phyloP scores from a whole-genome alignment of 2,113 vertebrate genomes.

The Rhombomys opimus region DNA sequence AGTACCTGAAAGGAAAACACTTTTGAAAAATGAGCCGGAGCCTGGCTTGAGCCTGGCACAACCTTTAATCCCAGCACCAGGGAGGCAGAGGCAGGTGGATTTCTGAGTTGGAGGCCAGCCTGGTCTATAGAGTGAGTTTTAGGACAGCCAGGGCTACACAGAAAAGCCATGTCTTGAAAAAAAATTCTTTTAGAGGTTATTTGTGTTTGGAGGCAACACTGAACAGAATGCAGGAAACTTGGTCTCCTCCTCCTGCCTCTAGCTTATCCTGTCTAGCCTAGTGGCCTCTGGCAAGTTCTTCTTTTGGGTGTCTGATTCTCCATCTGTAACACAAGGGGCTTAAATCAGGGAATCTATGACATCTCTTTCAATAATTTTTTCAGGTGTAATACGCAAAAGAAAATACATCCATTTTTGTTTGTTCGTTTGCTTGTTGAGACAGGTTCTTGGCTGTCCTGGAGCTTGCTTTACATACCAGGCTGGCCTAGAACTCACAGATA shows the following conservation, averaged over 20 bases:
- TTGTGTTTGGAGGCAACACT: conserved; percentile 29
- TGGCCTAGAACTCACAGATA: background rate
- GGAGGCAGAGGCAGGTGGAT: background rate
- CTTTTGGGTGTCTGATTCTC: background rate
- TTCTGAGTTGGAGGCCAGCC: background rate
- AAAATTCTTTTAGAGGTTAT: conserved; percentile 25
- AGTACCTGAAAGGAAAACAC: background rate
- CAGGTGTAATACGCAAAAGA: background rate
- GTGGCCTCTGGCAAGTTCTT: background rate
- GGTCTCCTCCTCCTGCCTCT: background rate
- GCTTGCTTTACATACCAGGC: background rate
- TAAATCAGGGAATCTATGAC: background rate
- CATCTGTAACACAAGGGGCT: background rate
- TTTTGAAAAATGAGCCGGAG: background rate
- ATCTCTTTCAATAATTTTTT: background rate
- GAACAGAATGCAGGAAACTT: background rate
- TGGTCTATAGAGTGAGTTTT: background rate
- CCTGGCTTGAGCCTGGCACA: background rate
- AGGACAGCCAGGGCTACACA: background rate
- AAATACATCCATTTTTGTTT: background rate
- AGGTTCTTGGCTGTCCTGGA: background rate
- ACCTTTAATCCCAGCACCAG: background rate
- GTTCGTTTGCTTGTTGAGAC: background rate
- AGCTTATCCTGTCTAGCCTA: background rate
- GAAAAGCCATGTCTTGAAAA: background rate